Evolutionary conservation across 1,140 invertebrate genomes (phyloP).

Genomic region (Drosophila trapezifrons): DNA sequence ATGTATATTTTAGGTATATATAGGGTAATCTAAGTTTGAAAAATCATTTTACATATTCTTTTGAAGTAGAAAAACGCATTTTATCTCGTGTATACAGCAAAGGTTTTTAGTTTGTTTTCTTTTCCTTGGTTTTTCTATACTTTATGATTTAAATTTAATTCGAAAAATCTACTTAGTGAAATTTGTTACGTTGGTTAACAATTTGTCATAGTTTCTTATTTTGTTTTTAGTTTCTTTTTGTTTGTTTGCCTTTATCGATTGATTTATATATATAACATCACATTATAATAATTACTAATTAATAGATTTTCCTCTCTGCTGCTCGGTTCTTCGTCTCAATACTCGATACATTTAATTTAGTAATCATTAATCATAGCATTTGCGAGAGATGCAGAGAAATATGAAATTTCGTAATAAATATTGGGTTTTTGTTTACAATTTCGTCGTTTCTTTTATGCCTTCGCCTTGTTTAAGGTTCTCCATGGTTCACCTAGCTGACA

Average conservation of each 20-base stretch:
- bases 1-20: conserved; percentile 31
- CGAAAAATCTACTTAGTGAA: conserved; percentile 79
- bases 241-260: conserved; percentile 47
- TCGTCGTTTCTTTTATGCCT: conserved; percentile 7
- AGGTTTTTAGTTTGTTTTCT: conserved; percentile 29
- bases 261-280: conserved; percentile 82
- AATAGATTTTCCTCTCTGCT: conserved; percentile 56
- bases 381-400: conserved; percentile 61
- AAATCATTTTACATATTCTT: conserved; percentile 73
- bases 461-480: conserved; percentile 15
- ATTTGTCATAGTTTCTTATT: conserved; percentile 49
- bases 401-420: conserved; percentile 69
- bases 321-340: conserved; percentile 7
- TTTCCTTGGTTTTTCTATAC: conserved; percentile 29
- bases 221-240: conserved; percentile 33
- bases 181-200: conserved; percentile 75
- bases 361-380: conserved; percentile 64
- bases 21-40: conserved; percentile 52
- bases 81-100: conserved; percentile 53
- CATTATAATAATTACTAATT: conserved; percentile 83
- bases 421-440: conserved; percentile 38
- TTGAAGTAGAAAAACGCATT: conserved; percentile 70
- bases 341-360: conserved; percentile 32
- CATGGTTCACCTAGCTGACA: conserved; percentile 1
- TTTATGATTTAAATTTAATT: conserved; percentile 69